These are phyloP conservation scores for Tenthredo notha DNA, from an alignment of 2,888 invertebrate species.

Conservation along the genomic window DNA sequence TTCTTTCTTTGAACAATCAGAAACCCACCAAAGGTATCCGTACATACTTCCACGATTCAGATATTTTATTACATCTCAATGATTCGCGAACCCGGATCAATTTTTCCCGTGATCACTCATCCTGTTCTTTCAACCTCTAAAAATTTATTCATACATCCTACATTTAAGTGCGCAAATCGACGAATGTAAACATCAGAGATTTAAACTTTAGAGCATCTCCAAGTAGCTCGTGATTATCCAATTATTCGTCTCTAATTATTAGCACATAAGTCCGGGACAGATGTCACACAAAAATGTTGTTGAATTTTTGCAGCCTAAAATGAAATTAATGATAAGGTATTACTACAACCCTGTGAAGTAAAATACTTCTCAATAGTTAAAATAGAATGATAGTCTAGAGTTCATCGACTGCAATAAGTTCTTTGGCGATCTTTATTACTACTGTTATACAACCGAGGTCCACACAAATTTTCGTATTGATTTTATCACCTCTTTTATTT, in stretches of 20 bases:
- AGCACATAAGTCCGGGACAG: background rate
- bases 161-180: background rate
- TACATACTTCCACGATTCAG: background rate
- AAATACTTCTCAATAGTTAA: background rate
- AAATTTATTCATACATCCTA: background rate
- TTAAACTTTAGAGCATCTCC: background rate
- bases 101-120: background rate
- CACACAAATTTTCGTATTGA: background rate
- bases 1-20: background rate
- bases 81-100: background rate
- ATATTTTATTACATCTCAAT: background rate
- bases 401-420: conserved; percentile 9
- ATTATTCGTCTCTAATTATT: background rate
- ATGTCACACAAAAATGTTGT: background rate
- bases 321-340: background rate
- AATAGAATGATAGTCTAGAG: background rate
- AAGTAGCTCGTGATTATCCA: background rate
- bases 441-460: background rate
- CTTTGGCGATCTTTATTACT: background rate
- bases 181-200: background rate
- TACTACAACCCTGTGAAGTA: background rate
- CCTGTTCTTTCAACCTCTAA: background rate
- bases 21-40: background rate
- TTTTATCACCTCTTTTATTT: background rate
- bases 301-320: background rate